Percentiles rank a stretch among this genome's conserved stretches.
phyloP scores from a whole-genome alignment of 2,888 invertebrate genomes.

The Sicus ferrugineus region DNA sequence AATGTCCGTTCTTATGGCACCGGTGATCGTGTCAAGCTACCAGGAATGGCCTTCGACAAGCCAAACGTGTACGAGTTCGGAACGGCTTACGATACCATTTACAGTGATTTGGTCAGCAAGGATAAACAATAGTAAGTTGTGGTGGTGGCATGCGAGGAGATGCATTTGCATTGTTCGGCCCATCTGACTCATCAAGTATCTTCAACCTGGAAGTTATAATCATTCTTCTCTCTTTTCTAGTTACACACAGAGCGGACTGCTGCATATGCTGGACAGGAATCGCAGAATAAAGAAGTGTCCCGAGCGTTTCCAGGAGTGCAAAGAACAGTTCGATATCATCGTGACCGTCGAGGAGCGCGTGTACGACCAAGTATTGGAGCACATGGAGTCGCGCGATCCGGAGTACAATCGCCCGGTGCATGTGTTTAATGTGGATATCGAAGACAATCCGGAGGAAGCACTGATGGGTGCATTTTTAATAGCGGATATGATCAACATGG shows the following conservation, averaged over 20 bases:
- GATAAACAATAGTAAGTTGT: constrained; percentile 83
- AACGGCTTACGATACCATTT: constrained; percentile 93
- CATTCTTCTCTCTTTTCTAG: constrained; percentile 56
- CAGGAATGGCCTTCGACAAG: constrained; percentile 90
- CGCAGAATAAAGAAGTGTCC: constrained; percentile 92
- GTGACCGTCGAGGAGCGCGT: constrained; percentile 98
- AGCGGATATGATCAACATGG: constrained; percentile 92
- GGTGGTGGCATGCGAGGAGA: too few relatives aligned
- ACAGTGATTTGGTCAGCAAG: constrained; percentile 87
- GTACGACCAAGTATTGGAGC: constrained; percentile 97
- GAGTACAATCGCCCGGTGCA: constrained; percentile 89
- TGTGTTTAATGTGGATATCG: constrained; percentile 97
- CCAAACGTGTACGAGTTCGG: constrained; percentile 98
- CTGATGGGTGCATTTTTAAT: constrained; percentile 98
- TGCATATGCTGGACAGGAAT: constrained; percentile 98
- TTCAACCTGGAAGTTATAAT: not conserved
- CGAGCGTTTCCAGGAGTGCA: constrained; percentile 90
- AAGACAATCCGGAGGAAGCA: constrained; percentile 99
- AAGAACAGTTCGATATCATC: constrained; percentile 92
- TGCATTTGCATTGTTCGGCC: not conserved
- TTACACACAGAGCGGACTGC: constrained; percentile 96
- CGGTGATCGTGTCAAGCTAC: constrained; percentile 95
- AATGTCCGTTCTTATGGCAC: constrained; percentile 94
- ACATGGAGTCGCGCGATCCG: constrained; percentile 83
- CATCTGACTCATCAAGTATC: not conserved